phyloP scores from a whole-genome alignment of 2,888 invertebrate genomes.

The Dolichopus griseipennis region DNA sequence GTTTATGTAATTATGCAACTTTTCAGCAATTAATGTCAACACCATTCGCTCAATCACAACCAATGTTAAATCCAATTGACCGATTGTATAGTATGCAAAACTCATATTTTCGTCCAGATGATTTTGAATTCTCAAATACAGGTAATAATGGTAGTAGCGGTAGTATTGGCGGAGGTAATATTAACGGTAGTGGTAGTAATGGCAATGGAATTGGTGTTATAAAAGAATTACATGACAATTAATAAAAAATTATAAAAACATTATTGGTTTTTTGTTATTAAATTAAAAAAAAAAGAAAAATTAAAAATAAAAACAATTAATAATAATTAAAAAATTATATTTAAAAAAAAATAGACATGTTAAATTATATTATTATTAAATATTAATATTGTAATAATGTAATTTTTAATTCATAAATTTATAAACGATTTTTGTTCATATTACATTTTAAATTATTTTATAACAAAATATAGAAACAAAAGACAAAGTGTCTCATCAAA shows the following conservation, averaged over 20 bases:
- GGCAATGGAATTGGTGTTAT: background rate
- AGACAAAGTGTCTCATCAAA: background rate
- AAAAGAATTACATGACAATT: slow-evolving; percentile 11
- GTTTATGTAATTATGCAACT: slow-evolving; percentile 39
- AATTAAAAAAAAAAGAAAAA: background rate
- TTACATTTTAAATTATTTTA: background rate
- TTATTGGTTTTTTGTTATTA: background rate
- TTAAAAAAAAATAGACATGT: background rate
- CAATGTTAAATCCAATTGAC: slow-evolving; percentile 52
- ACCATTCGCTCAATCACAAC: slow-evolving; percentile 40
- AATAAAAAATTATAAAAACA: background rate
- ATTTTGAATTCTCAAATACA: slow-evolving; percentile 38
- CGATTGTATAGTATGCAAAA: slow-evolving; percentile 56
- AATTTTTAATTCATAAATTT: background rate
- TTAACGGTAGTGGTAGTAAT: background rate
- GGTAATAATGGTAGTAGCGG: slow-evolving; percentile 21
- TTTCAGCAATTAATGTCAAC: slow-evolving; percentile 43
- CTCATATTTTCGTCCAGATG: slow-evolving; percentile 54
- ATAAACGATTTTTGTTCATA: no score
- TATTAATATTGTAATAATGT: slow-evolving; percentile 4
- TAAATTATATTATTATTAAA: background rate
- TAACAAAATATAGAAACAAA: background rate
- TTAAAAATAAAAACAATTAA: background rate
- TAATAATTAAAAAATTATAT: background rate
- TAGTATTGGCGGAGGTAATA: slow-evolving; percentile 10